Evolutionary conservation across 2,888 invertebrate species (phyloP), one percentile per base, ranked within the genome.

Genomic region (Chirona hameri): DNA sequence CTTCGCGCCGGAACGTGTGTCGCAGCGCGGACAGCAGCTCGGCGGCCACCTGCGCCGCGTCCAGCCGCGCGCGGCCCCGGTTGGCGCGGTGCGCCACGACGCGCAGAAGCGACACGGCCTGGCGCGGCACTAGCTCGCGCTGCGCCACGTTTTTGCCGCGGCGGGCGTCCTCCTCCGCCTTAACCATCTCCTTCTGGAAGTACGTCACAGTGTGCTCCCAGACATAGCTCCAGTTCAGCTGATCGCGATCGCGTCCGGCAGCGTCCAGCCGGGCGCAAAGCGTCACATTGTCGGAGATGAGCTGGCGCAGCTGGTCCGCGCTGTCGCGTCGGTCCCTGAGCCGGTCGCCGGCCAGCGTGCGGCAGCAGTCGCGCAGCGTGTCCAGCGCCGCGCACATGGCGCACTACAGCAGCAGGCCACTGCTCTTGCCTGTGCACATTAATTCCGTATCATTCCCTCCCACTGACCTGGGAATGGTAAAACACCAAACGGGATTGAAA

Each of bases 141-240:
- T 39, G 7, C 21, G 46, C 7, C 39, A 9, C 21, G 76, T 76
- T 76, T 18, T 46, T 39, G 24, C 76, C 76, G 24, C 15, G 9
- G 76, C 76, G 76, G 7, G 39, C 76, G 76, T 76, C 76, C 7
- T 21, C 27, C 46, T 76, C 76, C 12, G 27, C 24, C 46, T 76
- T 76, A 24, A 24, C 39, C 76, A 76, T 76, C 76, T 76, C 76
- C 76, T 76, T 76, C 46, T 76, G 76, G 27, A 76, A 76, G 46
- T 24, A 24, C 5, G 24, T 39, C 39, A 76, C 21, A 46, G 10
- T 12, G 4, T 10, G 18, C 31, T 39, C 76, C 46, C 39, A 18
- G 21, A 76, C 76, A 24, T 46, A 27, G 10, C 10, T 46, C 76
- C 76, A 76, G 24, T 15, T 46, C 24, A 46, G 46, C 24, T 24